Evolutionary conservation across 2,113 vertebrate species (phyloP).

Genomic region (Oryzias celebensis): DNA sequence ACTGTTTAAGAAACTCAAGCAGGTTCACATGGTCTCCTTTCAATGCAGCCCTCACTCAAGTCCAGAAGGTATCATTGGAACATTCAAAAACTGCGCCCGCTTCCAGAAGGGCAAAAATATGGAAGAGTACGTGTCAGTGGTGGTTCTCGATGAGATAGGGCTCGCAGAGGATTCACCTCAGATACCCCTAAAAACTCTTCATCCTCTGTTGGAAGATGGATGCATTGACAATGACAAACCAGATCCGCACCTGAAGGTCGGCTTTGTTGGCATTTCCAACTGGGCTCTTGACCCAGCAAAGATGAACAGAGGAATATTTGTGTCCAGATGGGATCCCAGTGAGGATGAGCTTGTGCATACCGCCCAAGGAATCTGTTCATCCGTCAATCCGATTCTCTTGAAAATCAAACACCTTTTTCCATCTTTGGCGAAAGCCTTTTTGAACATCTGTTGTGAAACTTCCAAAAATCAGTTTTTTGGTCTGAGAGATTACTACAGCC

Average conservation of each 20-base stretch:
- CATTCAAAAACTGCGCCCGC: conserved; percentile 78
- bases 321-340: conserved; percentile 78
- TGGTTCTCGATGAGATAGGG: conserved; percentile 81
- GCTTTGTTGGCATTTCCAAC: conserved; percentile 83
- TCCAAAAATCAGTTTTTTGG: conserved; percentile 78
- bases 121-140: conserved; percentile 79
- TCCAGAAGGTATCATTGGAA: conserved; percentile 80
- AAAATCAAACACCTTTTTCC: conserved; percentile 75
- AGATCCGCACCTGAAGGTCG: conserved; percentile 78
- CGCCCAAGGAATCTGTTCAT: conserved; percentile 78
- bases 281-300: conserved; percentile 84
- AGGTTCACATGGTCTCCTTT: conserved; percentile 81
- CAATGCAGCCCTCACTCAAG: conserved; percentile 84
- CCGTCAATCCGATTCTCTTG: conserved; percentile 44
- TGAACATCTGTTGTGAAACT: conserved; percentile 64
- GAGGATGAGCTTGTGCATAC: conserved; percentile 78
- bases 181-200: conserved; percentile 82
- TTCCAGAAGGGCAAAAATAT: conserved; percentile 81
- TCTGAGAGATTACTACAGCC: conserved; percentile 79
- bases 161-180: conserved; percentile 82
- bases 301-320: conserved; percentile 83
- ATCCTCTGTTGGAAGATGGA: conserved; percentile 81
- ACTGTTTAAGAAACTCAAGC: conserved; percentile 75
- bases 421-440: conserved; percentile 72
- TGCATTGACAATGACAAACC: conserved; percentile 78